Base-by-base conservation (phyloP, 1,140 invertebrate genomes). In the Vollenhovia emeryi region DNA sequence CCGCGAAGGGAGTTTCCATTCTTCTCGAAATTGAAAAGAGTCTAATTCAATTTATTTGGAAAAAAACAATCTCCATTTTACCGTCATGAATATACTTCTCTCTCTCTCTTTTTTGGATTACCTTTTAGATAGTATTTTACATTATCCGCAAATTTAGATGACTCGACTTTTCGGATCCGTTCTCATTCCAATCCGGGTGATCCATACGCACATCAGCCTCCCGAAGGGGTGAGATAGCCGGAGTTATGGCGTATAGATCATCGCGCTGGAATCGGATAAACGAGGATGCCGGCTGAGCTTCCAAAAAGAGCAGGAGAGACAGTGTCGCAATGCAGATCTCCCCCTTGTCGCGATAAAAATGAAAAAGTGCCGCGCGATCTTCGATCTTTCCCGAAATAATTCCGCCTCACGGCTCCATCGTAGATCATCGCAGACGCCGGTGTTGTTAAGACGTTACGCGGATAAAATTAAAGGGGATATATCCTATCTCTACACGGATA, bases 291-390 rank as follows among this genome's bases (percentile, higher is more conserved):
- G 50, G 6, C 21, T n/a, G 24, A 21, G 66, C 36, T 55, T 40
- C 64, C 24, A 80, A 80, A 80, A 57, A 80, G 50, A 80, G 64
- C 18, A 69, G 24, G n/a, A 24, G 18, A 71, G 66, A 57, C 24
- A 73, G 50, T 73, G 52, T 82, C 66, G 66, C 78, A 82, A 82
- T 73, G 50, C 78, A 82, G 66, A 82, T 62, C 59, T 79, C 75
- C 75, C 75, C 75, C 60, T 75, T 66, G 75, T 66, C 75, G 21
- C 75, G 75, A 79, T 79, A 79, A 79, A 79, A 79, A 79, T 79
- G 75, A 79, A 79, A 79, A 79, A 79, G 40, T 40, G 8, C 30
- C 43, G 24, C 11, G 36, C 64, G 50, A 82, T 82, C 66, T 82
- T 73, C 59, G 78, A 80, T 55, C 50, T 57, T 80, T 80, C 24